Percentiles rank a stretch among this genome's conserved stretches.
phyloP scores from a whole-genome alignment of 2,113 vertebrate species.

The Anhinga rufa region DNA sequence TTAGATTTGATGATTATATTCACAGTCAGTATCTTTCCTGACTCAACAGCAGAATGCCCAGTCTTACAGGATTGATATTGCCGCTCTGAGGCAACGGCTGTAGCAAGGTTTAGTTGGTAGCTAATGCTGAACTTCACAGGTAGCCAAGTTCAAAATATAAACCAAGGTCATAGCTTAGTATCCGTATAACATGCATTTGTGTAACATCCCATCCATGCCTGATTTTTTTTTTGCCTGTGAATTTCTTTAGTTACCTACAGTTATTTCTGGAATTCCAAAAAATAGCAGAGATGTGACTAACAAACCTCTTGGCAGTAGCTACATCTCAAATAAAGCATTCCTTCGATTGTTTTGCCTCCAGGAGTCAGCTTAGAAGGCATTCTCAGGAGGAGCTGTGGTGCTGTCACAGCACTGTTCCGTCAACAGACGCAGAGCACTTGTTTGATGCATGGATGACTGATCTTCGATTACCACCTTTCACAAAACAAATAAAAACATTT shows the following conservation, averaged over 20 bases:
- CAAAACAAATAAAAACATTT: background rate
- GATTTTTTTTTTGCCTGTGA: background rate
- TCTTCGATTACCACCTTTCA: background rate
- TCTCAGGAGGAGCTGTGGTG: background rate
- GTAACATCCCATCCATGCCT: background rate
- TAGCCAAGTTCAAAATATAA: background rate
- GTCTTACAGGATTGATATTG: background rate
- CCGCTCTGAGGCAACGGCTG: background rate
- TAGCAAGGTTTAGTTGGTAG: background rate
- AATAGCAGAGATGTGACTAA: background rate
- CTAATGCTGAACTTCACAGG: background rate
- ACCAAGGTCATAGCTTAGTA: background rate
- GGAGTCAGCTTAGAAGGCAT: background rate
- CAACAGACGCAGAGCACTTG: background rate
- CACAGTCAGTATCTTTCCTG: background rate
- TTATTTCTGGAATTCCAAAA: background rate
- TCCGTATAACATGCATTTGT: background rate
- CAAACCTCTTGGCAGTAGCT: too few relatives aligned
- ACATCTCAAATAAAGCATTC: background rate
- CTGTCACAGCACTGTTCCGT: background rate
- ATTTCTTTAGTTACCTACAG: background rate
- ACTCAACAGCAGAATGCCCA: background rate
- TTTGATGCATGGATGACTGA: background rate
- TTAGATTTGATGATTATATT: background rate
- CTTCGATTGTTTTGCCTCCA: background rate